These are phyloP conservation scores for Leucoraja erinaceus DNA, from an alignment of 2,113 vertebrate genomes.

Conservation along the genomic window DNA sequence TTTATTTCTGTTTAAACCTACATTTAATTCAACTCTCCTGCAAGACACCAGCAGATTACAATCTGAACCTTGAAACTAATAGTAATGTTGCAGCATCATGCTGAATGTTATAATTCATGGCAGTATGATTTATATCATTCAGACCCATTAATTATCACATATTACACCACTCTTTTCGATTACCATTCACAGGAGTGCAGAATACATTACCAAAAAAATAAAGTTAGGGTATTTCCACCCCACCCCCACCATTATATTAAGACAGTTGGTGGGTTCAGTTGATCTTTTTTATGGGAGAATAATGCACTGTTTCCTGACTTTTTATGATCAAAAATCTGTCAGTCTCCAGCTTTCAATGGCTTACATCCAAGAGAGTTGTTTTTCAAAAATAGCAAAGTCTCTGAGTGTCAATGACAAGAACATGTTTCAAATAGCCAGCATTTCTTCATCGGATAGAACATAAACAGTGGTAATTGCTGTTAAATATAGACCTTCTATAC, in stretches of 20 bases:
- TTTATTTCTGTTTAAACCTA: background rate
- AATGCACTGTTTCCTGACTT: background rate
- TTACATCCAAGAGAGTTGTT: background rate
- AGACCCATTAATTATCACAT: background rate
- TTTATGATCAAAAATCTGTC: background rate
- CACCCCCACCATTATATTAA: background rate
- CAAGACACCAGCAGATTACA: constrained; percentile 5
- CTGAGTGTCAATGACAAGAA: background rate
- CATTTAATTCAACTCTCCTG: constrained; percentile 12
- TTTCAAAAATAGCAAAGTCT: constrained; percentile 12
- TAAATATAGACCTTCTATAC: background rate
- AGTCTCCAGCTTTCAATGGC: background rate
- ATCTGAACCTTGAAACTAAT: background rate
- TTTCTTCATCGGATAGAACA: background rate
- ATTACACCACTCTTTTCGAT: background rate
- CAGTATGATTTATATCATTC: background rate
- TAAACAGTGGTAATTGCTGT: background rate
- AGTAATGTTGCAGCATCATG: background rate
- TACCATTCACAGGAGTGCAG: background rate
- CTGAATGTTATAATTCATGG: background rate
- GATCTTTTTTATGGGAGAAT: background rate
- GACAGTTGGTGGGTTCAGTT: background rate
- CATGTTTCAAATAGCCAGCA: background rate
- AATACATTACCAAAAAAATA: background rate
- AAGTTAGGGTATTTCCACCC: background rate